A percentile compares a stretch with the other conserved stretches of the same genome.
These are phyloP conservation scores for Anastrepha obliqua DNA, from an alignment of 1,140 invertebrate genomes.

Conservation along the genomic window DNA sequence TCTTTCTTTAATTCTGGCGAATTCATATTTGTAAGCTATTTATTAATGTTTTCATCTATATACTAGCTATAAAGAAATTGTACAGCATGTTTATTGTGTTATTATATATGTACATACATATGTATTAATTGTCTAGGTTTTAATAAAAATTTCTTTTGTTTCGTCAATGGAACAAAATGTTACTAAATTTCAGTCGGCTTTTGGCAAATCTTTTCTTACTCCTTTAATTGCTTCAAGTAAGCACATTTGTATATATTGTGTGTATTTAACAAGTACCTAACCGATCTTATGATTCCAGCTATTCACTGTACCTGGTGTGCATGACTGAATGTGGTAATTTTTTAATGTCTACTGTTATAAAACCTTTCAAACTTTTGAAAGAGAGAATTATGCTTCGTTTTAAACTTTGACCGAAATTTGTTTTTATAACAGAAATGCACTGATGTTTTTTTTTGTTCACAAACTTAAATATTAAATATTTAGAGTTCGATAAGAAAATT, in stretches of 20 bases:
- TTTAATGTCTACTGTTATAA: too few relatives aligned
- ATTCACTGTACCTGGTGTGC: too few relatives aligned
- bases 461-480: too few relatives aligned
- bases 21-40: not conserved
- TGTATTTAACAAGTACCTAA: slow-evolving; percentile 30
- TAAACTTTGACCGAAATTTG: too few relatives aligned
- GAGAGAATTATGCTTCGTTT: too few relatives aligned
- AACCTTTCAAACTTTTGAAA: too few relatives aligned
- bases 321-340: too few relatives aligned
- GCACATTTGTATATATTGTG: not conserved
- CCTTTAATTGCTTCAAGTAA: not conserved
- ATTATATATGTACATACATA: not conserved
- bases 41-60: not conserved
- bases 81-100: not conserved
- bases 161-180: not conserved
- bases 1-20: not conserved
- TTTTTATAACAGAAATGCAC: too few relatives aligned
- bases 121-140: not conserved
- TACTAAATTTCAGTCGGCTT: slow-evolving; percentile 23
- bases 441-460: too few relatives aligned
- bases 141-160: not conserved
- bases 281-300: not conserved
- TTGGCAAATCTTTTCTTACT: slow-evolving; percentile 35
- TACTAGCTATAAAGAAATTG: not conserved
- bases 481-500: too few relatives aligned